Evolutionary conservation across 2,888 invertebrate genomes (phyloP).

Genomic region (Drosophila aldrichi): DNA sequence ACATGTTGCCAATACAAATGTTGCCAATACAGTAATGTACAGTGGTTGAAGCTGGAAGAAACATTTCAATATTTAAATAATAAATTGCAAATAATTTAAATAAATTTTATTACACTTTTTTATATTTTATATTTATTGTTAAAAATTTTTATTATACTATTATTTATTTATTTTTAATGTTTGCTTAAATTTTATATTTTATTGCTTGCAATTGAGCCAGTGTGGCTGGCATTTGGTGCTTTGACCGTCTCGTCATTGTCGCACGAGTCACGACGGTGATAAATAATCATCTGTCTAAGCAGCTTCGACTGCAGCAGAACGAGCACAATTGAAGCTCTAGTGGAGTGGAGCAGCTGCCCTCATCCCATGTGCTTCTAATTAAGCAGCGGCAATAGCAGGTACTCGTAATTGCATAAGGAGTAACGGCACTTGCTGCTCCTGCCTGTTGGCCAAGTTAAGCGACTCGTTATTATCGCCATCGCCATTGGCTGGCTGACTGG

Average conservation of each 20-base stretch:
- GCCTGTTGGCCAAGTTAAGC: slow-evolving; percentile 43
- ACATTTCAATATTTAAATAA: not conserved
- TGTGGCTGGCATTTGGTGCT: slow-evolving; percentile 27
- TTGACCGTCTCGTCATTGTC: slow-evolving; percentile 70
- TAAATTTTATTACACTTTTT: not conserved
- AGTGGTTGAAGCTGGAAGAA: slow-evolving; percentile 18
- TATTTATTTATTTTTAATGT: not conserved
- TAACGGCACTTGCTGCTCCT: slow-evolving; percentile 71
- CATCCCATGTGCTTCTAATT: slow-evolving; percentile 62
- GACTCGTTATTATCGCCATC: slow-evolving; percentile 74
- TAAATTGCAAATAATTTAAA: not conserved
- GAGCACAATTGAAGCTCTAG: slow-evolving; percentile 23
- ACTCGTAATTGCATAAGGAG: slow-evolving; percentile 75
- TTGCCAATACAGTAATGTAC: slow-evolving; percentile 67
- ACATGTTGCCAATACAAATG: slow-evolving; percentile 64
- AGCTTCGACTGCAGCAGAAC: slow-evolving; percentile 15
- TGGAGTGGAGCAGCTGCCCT: slow-evolving; percentile 31
- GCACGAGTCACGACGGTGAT: slow-evolving; percentile 82
- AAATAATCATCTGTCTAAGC: slow-evolving; percentile 73
- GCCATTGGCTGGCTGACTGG: slow-evolving; percentile 4
- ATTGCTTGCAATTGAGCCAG: slow-evolving; percentile 7
- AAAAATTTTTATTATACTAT: not conserved
- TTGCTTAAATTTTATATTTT: not conserved
- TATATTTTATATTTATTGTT: too few species aligned
- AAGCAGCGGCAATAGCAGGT: slow-evolving; percentile 70